Conservation (phyloP, 2,888 invertebrate species). For the Boloria euphrosyne region DNA sequence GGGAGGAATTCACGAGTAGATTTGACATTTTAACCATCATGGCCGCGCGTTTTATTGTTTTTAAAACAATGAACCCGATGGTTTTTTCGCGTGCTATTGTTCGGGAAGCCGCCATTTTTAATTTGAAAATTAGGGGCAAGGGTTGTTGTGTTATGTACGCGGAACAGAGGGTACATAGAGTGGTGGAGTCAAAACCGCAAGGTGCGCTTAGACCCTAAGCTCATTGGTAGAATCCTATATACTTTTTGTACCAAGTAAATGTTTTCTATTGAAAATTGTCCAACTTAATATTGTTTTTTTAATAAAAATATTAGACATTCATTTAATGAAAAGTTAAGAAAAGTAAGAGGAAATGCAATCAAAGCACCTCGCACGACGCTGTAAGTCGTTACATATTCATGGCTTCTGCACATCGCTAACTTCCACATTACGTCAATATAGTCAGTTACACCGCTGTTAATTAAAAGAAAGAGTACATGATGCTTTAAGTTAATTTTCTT, state of each 20-base stretch:
- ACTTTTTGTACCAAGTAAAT: background rate
- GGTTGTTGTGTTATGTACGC: slow-evolving; percentile 35
- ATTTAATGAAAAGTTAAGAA: too few species aligned
- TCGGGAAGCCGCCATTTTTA: slow-evolving; percentile 72
- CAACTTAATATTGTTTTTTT: background rate
- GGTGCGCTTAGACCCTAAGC: background rate
- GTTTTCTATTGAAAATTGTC: background rate
- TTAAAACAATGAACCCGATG: slow-evolving; percentile 74
- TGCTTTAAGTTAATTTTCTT: too few species aligned
- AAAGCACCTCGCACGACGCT: too few species aligned
- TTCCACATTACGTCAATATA: slow-evolving; percentile 23
- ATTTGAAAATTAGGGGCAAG: slow-evolving; percentile 70
- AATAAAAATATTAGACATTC: background rate
- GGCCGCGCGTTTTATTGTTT: slow-evolving; percentile 72
- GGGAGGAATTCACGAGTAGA: slow-evolving; percentile 69
- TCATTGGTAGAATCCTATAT: slow-evolving; percentile 15
- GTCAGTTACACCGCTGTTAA: slow-evolving; percentile 18
- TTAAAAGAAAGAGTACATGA: background rate
- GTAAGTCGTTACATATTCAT: slow-evolving; percentile 33
- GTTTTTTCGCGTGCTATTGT: slow-evolving; percentile 68
- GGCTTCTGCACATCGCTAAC: slow-evolving; percentile 14
- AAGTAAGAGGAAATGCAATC: too few species aligned
- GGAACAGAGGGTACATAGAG: slow-evolving; percentile 26
- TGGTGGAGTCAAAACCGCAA: slow-evolving; percentile 25
- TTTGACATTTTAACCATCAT: slow-evolving; percentile 73